Evolutionary conservation across 2,888 invertebrate species (phyloP), one percentile per base, ranked within the genome.

Genomic region (Crossocerus cetratus): DNA sequence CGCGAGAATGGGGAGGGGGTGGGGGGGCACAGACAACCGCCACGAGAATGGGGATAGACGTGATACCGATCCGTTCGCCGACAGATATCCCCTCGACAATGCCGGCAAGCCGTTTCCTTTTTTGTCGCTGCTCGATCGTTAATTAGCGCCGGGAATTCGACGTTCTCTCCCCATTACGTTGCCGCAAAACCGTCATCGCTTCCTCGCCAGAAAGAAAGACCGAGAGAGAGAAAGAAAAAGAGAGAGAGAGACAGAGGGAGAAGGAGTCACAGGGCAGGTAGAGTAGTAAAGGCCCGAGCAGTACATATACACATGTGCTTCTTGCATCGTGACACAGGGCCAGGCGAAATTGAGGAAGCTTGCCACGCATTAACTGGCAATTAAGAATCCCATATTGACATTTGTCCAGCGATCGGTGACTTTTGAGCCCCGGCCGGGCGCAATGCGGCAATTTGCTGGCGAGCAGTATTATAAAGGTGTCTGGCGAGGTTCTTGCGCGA

Each of bases 141-240:
- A 84, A 83, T 83, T 83, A 83, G 83, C 77, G 72, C 82, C 53
- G 57, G 81, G 82, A 82, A 81, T 81, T 80, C 77, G 59, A 62
- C 65, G 77, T 72, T 62, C 49, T 14, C 49, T 71, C 58, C 74
- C 69, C 64, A 70, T 57, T 32, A 55, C 66, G 63, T 67, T 78
- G 76, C 69, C 78, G 78, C 78, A 75, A 77, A 82, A 82, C 78
- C 77, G 75, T 81, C 77, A 72, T 79, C 81, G 64, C 49, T 67
- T 60, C 77, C 32, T 32, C 32, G 32, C 8, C 32, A 32, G 32
- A 32, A 32, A 32, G 32, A 32, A 11, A 1, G 32, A 32, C 8
- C 5, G 32, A 11, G 32, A 3, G 3, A 32, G 23, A 32, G 8
- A 32, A 8, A 8, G 23, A 32, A 8, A 32, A 0, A 32, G 32